Conservation (phyloP, 2,113 vertebrate species). For the Leucopternis melanops region DNA sequence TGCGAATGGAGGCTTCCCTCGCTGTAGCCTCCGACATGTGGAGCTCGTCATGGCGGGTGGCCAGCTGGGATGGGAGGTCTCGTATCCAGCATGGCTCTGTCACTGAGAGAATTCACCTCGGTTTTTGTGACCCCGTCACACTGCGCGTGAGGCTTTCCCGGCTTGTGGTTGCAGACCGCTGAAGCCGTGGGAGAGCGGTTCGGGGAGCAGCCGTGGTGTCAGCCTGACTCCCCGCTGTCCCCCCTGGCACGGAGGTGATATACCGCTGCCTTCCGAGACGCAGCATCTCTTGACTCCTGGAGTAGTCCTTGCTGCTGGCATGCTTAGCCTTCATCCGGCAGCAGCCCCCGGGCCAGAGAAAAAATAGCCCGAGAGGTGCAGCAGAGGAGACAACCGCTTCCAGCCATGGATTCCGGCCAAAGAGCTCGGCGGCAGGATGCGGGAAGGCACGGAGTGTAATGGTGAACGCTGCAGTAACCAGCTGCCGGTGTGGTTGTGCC, state of each 20-base stretch:
- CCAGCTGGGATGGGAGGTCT: not conserved
- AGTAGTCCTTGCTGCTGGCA: not conserved
- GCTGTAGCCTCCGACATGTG: not conserved
- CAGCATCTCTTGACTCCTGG: not conserved
- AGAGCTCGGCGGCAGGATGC: not conserved
- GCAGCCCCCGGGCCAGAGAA: not conserved
- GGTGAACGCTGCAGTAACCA: not conserved
- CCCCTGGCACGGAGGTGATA: not conserved
- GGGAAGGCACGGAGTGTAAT: not conserved
- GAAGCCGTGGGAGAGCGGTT: not conserved
- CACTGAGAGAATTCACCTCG: rapidly evolving
- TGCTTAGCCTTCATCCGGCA: not conserved
- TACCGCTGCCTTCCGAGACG: not conserved
- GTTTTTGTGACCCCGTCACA: not conserved
- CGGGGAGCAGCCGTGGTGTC: not conserved
- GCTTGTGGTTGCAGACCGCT: not conserved
- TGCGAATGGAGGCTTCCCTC: not conserved
- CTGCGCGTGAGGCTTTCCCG: not conserved
- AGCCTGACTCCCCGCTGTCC: not conserved
- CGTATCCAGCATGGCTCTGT: not conserved
- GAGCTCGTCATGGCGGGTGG: not conserved
- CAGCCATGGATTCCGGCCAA: not conserved
- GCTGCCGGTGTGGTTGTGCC: not conserved
- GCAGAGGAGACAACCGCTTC: not conserved
- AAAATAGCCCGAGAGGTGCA: not conserved